These are phyloP conservation scores for Echinops telfairi DNA, from an alignment of 2,113 vertebrate species.

Conservation along the genomic window DNA sequence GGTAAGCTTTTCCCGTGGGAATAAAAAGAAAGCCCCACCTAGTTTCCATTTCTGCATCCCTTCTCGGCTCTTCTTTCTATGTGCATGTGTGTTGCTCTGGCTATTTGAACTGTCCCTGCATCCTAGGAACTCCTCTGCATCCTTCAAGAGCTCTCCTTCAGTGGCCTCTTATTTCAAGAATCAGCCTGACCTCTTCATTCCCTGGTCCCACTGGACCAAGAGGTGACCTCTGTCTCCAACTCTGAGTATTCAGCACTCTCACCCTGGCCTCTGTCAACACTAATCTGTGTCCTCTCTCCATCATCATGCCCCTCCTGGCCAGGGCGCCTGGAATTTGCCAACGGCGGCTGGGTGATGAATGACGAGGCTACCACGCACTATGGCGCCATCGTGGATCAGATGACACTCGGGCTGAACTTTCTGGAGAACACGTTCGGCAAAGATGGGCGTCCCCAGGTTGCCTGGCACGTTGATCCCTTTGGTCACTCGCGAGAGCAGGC, in stretches of 20 bases:
- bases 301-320: neutral
- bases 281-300: neutral
- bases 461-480: slow-evolving; percentile 95
- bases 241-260: neutral
- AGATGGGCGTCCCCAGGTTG: slow-evolving; percentile 88
- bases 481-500: slow-evolving; percentile 92
- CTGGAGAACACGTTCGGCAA: slow-evolving; percentile 91
- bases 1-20: slow-evolving; percentile 79
- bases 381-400: slow-evolving; percentile 92
- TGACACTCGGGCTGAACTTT: slow-evolving; percentile 93
- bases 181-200: neutral
- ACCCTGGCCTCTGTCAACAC: neutral
- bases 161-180: neutral
- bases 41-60: neutral
- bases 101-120: neutral
- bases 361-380: slow-evolving; percentile 94
- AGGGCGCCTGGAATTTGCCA: slow-evolving; percentile 86
- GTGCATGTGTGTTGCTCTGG: neutral
- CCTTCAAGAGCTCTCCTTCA: neutral
- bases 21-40: neutral
- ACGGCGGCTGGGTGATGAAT: slow-evolving; percentile 96
- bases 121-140: neutral
- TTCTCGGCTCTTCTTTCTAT: neutral
- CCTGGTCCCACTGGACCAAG: neutral
- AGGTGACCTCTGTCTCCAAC: neutral